phyloP scores from a whole-genome alignment of 2,113 vertebrate genomes.

The Crotalus viridis region DNA sequence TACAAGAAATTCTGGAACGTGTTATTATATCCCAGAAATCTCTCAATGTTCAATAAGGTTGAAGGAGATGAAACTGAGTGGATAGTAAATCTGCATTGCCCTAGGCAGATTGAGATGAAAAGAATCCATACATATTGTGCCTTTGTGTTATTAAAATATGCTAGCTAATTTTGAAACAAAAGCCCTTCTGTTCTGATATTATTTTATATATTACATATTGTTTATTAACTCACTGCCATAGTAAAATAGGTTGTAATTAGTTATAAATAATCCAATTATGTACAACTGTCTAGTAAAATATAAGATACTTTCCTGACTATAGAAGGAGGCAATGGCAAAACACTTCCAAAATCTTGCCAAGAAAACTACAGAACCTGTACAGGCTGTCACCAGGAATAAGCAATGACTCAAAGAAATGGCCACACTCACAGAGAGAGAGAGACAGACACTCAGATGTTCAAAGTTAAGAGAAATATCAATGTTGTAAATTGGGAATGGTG shows the following conservation, averaged over 20 bases:
- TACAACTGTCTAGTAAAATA: conserved; percentile 7
- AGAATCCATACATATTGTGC: background rate
- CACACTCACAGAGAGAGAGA: background rate
- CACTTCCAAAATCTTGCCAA: background rate
- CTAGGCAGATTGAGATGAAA: conserved; percentile 5
- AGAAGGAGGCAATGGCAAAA: background rate
- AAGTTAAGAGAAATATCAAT: background rate
- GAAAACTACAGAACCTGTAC: background rate
- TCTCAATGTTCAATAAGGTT: conserved; percentile 8
- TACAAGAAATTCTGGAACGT: conserved; percentile 31
- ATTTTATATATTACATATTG: background rate
- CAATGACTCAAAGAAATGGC: background rate
- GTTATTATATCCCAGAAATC: conserved; percentile 32
- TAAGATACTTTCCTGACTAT: conserved; percentile 17
- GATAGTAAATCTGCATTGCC: background rate
- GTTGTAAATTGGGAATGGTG: too few relatives aligned
- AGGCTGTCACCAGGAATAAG: background rate
- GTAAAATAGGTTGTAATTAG: background rate
- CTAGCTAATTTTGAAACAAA: background rate
- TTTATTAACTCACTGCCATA: background rate
- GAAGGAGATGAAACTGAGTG: background rate
- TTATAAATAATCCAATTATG: background rate
- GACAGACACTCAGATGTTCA: background rate
- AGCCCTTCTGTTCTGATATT: background rate
- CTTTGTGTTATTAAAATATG: background rate